A percentile compares a stretch with the other conserved stretches of the same genome.
Evolutionary conservation across 2,797 vertebrate genomes (phyloP).

Genomic region (Tapera naevia): DNA sequence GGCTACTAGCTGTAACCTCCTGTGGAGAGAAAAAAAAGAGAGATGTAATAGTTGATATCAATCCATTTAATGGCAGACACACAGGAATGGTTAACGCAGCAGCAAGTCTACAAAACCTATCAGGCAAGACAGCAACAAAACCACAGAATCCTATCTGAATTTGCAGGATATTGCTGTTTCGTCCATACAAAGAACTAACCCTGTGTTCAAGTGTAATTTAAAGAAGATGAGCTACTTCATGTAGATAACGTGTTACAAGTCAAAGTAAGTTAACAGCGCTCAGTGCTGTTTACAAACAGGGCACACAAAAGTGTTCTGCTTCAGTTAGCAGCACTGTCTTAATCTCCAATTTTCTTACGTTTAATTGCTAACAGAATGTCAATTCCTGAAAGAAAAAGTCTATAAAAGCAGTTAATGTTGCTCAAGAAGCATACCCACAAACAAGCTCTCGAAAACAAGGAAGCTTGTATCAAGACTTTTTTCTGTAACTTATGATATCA

Average conservation of each 20-base stretch:
- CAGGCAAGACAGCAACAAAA: not conserved
- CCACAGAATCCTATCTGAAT: not conserved
- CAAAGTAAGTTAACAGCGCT: not conserved
- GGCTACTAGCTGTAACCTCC: conserved; percentile 98
- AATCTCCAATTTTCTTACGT: not conserved
- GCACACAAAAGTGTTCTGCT: not conserved
- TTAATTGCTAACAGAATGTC: not conserved
- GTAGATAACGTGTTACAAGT: not conserved
- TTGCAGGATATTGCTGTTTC: not conserved
- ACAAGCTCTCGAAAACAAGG: not conserved
- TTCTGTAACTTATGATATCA: not conserved
- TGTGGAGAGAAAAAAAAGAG: conserved; percentile 69
- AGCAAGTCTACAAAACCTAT: not conserved
- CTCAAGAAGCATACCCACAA: not conserved
- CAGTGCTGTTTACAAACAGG: not conserved
- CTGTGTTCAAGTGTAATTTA: not conserved
- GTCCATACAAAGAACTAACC: not conserved
- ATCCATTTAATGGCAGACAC: not conserved
- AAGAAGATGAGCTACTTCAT: not conserved
- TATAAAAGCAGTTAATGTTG: not conserved
- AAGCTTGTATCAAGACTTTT: not conserved
- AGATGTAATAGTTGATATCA: conserved; percentile 38
- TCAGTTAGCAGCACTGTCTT: not conserved
- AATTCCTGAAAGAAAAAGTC: not conserved
- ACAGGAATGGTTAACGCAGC: not conserved